Evolutionary conservation across 2,888 invertebrate genomes (phyloP).

Genomic region (Myopa tessellatipennis): DNA sequence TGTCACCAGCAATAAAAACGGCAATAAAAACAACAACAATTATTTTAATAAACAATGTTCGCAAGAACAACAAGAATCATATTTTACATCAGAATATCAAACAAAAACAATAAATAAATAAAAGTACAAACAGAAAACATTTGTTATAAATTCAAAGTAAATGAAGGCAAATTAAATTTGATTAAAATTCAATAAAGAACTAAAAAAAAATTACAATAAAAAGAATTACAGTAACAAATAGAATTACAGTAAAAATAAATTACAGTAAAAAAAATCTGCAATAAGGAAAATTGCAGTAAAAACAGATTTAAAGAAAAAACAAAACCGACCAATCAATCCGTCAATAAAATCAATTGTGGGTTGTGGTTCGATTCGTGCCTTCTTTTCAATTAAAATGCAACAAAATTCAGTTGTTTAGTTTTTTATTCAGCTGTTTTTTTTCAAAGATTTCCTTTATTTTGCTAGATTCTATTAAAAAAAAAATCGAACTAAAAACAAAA

Average conservation of each 20-base stretch:
- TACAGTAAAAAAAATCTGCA: no score
- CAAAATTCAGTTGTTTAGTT: background rate
- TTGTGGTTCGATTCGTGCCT: background rate
- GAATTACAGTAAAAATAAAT: no score
- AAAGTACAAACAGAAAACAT: no score
- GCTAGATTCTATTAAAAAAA: background rate
- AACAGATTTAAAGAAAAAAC: background rate
- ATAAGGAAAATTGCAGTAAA: background rate
- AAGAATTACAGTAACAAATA: no score
- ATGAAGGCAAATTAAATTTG: background rate
- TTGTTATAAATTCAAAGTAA: background rate
- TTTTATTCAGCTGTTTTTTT: background rate
- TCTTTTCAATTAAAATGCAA: background rate
- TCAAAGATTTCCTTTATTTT: no score
- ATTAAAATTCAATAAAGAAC: background rate
- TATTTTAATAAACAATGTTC: no score
- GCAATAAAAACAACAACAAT: background rate
- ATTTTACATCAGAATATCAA: background rate
- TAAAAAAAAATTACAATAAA: no score
- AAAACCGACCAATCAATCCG: no score
- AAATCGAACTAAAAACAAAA: background rate
- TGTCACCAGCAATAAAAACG: background rate
- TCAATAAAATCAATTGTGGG: no score
- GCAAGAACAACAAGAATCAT: background rate
- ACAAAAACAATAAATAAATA: background rate